These are phyloP conservation scores for Crossocerus cetratus DNA, from an alignment of 2,888 invertebrate species.

Conservation along the genomic window DNA sequence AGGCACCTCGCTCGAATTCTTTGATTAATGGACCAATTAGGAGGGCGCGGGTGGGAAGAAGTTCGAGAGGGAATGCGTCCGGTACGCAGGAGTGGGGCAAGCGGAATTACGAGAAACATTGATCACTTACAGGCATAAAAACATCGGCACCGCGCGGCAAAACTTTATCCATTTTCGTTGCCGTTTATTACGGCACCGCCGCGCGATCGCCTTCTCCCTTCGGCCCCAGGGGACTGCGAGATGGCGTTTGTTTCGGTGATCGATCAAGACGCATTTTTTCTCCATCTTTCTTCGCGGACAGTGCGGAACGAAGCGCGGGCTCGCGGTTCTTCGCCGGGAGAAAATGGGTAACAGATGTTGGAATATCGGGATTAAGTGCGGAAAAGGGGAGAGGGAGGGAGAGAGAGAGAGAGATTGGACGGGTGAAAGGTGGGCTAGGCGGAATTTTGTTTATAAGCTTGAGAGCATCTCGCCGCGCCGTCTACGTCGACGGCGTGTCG, in stretches of 20 bases:
- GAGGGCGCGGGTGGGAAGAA: neutral
- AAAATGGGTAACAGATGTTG: conserved; percentile 29
- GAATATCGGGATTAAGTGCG: conserved; percentile 16
- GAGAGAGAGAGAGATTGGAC: conserved; percentile 10
- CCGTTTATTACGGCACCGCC: conserved; percentile 6
- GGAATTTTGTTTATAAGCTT: conserved; percentile 39
- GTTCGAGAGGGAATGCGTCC: neutral
- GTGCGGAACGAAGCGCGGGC: neutral
- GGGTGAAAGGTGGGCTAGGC: conserved; percentile 9
- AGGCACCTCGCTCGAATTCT: neutral
- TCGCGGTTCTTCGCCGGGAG: neutral
- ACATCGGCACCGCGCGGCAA: neutral
- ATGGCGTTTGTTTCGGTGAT: conserved; percentile 20
- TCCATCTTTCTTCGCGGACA: conserved; percentile 18
- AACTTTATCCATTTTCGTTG: conserved; percentile 19
- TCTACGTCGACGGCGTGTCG: too few species aligned
- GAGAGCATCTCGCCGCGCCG: neutral
- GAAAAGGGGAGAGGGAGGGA: neutral
- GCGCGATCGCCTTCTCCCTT: neutral
- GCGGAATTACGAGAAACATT: conserved; percentile 13
- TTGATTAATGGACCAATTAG: neutral
- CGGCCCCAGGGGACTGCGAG: neutral
- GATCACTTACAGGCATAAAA: conserved; percentile 13
- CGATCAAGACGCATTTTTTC: conserved; percentile 40
- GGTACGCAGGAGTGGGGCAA: neutral